Base-by-base conservation (phyloP, 2,888 invertebrate genomes). In the Corythucha ciliata region DNA sequence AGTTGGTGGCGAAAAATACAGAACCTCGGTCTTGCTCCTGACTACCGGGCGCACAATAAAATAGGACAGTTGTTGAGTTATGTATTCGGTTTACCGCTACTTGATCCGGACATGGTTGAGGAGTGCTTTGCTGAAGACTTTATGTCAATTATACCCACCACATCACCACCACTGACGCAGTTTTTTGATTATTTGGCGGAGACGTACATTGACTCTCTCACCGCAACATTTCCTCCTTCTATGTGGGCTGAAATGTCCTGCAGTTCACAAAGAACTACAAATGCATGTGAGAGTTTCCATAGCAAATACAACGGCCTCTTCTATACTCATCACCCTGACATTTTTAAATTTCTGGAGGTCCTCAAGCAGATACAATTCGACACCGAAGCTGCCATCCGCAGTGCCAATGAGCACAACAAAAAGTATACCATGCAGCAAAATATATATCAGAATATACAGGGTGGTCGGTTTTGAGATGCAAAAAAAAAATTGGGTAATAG, bases 71-170 rank as follows among this genome's bases (percentile, higher is more conserved):
- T n/a, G n/a, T n/a, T n/a, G n/a, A n/a, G n/a, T n/a, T n/a, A n/a
- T n/a, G n/a, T n/a, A n/a, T n/a, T n/a, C n/a, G n/a, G n/a, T n/a
- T n/a, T 53, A n/a, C 50, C 36, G 26, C 49, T 51, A 29, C 37
- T 51, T 26, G 27, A 25, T 10, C 45, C 54, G 27, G 24, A 39
- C 34, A 47, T 45, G 18, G 50, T 54, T 5, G 24, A 51, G 21
- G 48, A 53, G 7, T 48, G 42, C 26, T 53, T 34, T 27, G 39
- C 37, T 26, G 48, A 53, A 8, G 39, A 48, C 24, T 40, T 52
- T 6, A 26, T 54, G 37, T 24, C 42, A n/a, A 39, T 34, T 16
- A 4, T 4, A n/a, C 42, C 42, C 26, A 26, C 42, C 4, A 26
- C 27, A 22, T 6, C 42, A 26, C 26, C 42, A 24, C 8, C 27